Conservation (phyloP, 2,888 invertebrate genomes). For the Plebejus argus region DNA sequence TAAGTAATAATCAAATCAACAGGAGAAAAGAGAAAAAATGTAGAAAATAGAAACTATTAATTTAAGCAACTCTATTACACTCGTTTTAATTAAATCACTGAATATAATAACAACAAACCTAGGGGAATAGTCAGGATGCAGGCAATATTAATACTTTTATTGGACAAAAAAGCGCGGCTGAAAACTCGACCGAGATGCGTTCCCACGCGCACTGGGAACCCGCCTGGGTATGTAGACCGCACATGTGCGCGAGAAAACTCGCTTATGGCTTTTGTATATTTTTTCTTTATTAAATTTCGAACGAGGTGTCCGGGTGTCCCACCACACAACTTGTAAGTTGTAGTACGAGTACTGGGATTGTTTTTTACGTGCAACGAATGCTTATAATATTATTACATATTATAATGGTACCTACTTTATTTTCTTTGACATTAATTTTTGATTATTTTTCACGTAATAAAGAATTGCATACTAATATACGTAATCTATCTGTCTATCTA, state of each 20-base stretch:
- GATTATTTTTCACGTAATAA: no score
- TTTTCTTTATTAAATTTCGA: constrained; percentile 14
- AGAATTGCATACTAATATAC: no score
- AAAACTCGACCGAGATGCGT: constrained; percentile 64
- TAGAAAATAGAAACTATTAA: no score
- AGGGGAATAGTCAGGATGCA: background rate
- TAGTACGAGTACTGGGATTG: constrained; percentile 42
- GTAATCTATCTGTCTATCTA: no score
- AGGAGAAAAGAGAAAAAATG: no score
- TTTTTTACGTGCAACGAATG: background rate
- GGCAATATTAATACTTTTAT: constrained; percentile 52
- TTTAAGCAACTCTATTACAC: no score
- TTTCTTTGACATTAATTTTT: no score
- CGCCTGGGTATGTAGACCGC: constrained; percentile 48
- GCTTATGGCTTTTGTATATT: constrained; percentile 47
- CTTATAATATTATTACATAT: background rate
- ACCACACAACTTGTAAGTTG: background rate
- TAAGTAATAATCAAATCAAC: no score
- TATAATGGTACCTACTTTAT: no score
- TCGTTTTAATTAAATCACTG: background rate
- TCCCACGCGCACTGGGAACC: constrained; percentile 75
- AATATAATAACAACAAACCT: background rate
- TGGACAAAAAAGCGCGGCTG: constrained; percentile 54
- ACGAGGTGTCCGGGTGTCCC: constrained; percentile 14
- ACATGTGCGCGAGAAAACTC: constrained; percentile 73